These are phyloP conservation scores for Ifrita kowaldi DNA, from an alignment of 2,113 vertebrate species.

Conservation along the genomic window DNA sequence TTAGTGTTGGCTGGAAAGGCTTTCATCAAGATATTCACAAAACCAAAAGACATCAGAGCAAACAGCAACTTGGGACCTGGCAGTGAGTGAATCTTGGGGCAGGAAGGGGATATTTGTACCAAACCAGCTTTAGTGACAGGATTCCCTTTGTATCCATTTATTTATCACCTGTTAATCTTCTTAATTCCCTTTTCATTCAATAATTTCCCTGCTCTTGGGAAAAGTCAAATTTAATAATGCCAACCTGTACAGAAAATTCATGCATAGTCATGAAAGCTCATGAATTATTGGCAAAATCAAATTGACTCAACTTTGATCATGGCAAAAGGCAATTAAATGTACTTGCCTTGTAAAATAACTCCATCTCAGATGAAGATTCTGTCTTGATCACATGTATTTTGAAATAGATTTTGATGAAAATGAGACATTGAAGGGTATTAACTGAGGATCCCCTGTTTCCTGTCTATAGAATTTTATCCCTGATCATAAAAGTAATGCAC, in stretches of 20 bases:
- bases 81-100: not conserved
- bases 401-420: slow-evolving; percentile 14
- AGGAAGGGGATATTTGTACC: not conserved
- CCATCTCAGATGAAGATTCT: slow-evolving; percentile 13
- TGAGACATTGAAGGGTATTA: not conserved
- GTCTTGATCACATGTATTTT: not conserved
- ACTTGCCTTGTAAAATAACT: slow-evolving; percentile 14
- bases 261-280: slow-evolving; percentile 63
- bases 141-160: not conserved
- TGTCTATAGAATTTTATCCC: not conserved
- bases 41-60: not conserved
- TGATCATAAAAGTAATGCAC: not conserved
- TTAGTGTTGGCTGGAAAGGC: not conserved
- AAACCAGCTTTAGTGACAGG: not conserved
- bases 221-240: slow-evolving; percentile 61
- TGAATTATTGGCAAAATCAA: slow-evolving; percentile 67
- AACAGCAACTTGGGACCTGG: not conserved
- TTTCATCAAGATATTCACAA: not conserved
- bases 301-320: slow-evolving; percentile 48
- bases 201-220: slow-evolving; percentile 37
- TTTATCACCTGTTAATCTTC: slow-evolving; percentile 37
- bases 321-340: slow-evolving; percentile 61
- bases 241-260: not conserved
- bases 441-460: not conserved
- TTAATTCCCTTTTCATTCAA: slow-evolving; percentile 45